Evolutionary conservation across 2,888 invertebrate species (phyloP).

Genomic region (Hetaerina titia): DNA sequence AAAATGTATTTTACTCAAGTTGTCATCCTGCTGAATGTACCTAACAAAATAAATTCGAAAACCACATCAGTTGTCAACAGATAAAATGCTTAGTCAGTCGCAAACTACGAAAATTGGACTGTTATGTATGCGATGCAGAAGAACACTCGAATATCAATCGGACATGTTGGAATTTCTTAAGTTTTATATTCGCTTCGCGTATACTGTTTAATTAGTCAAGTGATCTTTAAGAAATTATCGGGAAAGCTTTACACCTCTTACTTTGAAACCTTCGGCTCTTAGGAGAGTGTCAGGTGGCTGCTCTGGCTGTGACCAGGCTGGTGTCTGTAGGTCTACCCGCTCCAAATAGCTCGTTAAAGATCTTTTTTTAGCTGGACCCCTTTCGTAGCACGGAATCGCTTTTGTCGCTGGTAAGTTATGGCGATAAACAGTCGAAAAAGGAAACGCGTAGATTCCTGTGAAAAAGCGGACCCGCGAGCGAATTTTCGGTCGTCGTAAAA

Average conservation of each 20-base stretch:
- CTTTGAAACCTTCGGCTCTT: no score
- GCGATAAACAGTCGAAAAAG: neutral
- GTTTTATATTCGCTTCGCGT: no score
- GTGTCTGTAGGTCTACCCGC: neutral
- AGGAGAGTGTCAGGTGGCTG: neutral
- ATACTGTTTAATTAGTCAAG: no score
- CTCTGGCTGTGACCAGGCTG: neutral
- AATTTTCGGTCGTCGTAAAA: slow-evolving; percentile 13
- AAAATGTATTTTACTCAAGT: no score
- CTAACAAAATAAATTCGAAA: no score
- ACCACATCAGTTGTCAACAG: no score
- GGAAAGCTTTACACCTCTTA: neutral
- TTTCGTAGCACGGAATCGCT: neutral
- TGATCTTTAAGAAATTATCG: neutral
- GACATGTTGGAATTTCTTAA: no score
- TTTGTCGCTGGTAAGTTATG: neutral
- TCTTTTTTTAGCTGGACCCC: neutral
- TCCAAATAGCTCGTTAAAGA: neutral
- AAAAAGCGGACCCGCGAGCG: neutral
- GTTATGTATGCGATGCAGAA: no score
- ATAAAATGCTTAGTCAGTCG: no score
- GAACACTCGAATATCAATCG: no score
- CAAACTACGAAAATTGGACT: no score
- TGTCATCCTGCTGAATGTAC: no score
- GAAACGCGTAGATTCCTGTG: neutral